phyloP scores from a whole-genome alignment of 1,140 invertebrate genomes.

The Drosophila mojavensis region DNA sequence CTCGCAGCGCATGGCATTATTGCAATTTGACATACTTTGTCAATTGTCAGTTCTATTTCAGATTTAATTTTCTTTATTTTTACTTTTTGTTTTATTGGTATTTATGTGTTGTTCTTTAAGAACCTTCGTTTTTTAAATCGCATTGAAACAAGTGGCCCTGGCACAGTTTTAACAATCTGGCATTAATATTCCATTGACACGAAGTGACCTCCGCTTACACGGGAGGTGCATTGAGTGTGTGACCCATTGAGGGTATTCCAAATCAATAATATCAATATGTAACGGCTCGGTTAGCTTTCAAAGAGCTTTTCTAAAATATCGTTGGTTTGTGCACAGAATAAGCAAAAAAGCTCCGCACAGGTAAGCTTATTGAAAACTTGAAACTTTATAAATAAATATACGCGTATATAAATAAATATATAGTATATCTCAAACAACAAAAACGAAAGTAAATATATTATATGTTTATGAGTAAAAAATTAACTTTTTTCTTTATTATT shows the following conservation, averaged over 20 bases:
- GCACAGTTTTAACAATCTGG: slow-evolving; percentile 21
- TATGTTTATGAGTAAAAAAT: not conserved
- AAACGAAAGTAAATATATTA: not conserved
- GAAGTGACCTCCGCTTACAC: slow-evolving; percentile 30
- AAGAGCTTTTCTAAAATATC: slow-evolving; percentile 27
- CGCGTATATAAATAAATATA: too few species aligned
- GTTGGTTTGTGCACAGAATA: slow-evolving; percentile 13
- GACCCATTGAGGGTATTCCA: slow-evolving; percentile 44
- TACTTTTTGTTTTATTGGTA: too few species aligned
- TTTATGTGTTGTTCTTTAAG: not conserved
- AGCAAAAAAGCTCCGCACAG: not conserved
- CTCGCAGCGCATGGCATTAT: not conserved
- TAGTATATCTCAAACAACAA: not conserved
- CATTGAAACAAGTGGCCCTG: slow-evolving; percentile 15
- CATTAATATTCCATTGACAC: slow-evolving; percentile 47
- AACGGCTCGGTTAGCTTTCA: not conserved
- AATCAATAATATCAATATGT: slow-evolving; percentile 36
- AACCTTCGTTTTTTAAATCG: not conserved
- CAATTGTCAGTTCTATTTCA: not conserved
- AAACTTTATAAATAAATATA: not conserved
- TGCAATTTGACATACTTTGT: slow-evolving; percentile 11
- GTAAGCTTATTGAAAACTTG: not conserved
- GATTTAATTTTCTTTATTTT: not conserved
- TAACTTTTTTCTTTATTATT: too few species aligned
- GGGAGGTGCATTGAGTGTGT: slow-evolving; percentile 25